Evolutionary conservation across 1,140 invertebrate species (phyloP).

Genomic region (Lysiphlebus fabarum): DNA sequence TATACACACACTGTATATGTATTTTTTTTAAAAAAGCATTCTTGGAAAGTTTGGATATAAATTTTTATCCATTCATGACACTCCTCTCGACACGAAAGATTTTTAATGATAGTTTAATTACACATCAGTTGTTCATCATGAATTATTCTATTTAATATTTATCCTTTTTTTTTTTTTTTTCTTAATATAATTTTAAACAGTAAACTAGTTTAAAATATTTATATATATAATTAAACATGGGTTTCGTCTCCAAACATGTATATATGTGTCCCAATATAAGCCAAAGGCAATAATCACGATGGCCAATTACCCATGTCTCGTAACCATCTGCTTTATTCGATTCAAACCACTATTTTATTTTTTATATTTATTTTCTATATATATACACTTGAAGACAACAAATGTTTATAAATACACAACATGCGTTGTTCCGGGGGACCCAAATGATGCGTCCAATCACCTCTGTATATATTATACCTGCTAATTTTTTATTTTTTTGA

Average conservation of each 20-base stretch:
- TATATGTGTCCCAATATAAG: slow-evolving; percentile 2
- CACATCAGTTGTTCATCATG: background rate
- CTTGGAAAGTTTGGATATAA: too few species aligned
- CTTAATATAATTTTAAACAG: slow-evolving; percentile 6
- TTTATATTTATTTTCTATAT: too few species aligned
- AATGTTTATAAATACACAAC: background rate
- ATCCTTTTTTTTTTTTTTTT: slow-evolving; percentile 7
- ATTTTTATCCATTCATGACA: too few species aligned
- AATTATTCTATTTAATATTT: background rate
- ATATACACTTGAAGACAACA: background rate
- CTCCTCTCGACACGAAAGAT: too few species aligned
- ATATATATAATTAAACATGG: background rate
- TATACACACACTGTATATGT: too few species aligned
- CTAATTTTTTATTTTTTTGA: too few species aligned
- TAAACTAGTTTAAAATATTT: background rate
- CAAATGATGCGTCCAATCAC: too few species aligned
- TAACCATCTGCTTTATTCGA: slow-evolving; percentile 28
- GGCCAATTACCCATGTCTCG: slow-evolving; percentile 31
- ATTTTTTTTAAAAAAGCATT: too few species aligned
- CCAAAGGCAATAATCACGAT: slow-evolving; percentile 35
- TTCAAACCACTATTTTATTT: background rate
- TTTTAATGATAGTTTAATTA: too few species aligned
- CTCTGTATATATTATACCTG: too few species aligned
- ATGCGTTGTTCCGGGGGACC: too few species aligned
- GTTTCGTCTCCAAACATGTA: slow-evolving; percentile 19